Conservation (phyloP, 2,113 vertebrate species). For the Isurus oxyrinchus region DNA sequence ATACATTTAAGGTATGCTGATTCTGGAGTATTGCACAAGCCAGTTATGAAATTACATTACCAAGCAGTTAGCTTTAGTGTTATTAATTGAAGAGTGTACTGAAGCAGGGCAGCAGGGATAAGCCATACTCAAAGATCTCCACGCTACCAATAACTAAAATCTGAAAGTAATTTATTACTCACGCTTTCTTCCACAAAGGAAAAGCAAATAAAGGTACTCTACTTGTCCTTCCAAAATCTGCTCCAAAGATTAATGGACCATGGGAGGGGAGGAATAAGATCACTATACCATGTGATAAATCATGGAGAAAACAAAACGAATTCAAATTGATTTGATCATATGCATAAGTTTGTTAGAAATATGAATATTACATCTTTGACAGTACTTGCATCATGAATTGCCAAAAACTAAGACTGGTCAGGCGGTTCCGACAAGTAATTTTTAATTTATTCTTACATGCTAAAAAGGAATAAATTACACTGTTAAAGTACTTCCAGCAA, state of each 20-base stretch:
- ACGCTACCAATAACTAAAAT: not conserved
- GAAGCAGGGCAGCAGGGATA: not conserved
- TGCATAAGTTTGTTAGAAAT: not conserved
- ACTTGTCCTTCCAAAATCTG: not conserved
- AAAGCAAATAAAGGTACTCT: not conserved
- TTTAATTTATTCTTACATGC: conserved; percentile 77
- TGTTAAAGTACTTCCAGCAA: conserved; percentile 67
- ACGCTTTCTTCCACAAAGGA: not conserved
- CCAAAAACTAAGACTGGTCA: conserved; percentile 47
- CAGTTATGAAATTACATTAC: not conserved
- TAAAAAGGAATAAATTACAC: conserved; percentile 83
- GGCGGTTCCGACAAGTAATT: conserved; percentile 68
- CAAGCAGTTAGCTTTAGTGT: not conserved
- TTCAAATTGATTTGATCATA: not conserved
- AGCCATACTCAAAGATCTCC: not conserved
- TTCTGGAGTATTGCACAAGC: not conserved
- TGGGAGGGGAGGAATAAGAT: not conserved
- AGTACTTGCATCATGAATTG: conserved; percentile 16
- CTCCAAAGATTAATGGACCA: not conserved
- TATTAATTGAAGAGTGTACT: not conserved
- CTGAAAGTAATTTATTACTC: not conserved
- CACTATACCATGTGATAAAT: not conserved
- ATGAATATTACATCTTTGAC: not conserved
- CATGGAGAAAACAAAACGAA: not conserved
- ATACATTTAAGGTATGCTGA: not conserved